These are phyloP conservation scores for Melanitta fusca DNA, from an alignment of 2,797 vertebrate species.

Conservation along the genomic window DNA sequence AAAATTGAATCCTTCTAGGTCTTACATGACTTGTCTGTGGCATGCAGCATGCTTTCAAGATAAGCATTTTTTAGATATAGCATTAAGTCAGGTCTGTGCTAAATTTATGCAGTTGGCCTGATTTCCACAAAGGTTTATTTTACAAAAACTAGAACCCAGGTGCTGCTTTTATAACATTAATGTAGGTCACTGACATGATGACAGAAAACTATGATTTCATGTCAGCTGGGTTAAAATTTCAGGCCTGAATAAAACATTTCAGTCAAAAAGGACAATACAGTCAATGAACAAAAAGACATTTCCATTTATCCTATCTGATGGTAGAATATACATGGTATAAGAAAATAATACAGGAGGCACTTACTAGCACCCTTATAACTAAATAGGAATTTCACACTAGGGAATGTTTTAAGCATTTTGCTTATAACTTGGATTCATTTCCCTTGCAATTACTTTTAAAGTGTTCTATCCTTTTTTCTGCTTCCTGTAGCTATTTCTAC, in stretches of 20 bases:
- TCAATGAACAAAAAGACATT: constrained; percentile 45
- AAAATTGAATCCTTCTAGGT: background rate
- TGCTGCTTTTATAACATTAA: constrained; percentile 40
- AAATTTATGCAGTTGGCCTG: constrained; percentile 42
- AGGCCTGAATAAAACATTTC: constrained; percentile 54
- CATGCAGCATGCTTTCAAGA: background rate
- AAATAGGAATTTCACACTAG: constrained; percentile 2
- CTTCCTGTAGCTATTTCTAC: background rate
- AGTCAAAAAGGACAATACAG: constrained; percentile 40
- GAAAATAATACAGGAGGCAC: constrained; percentile 1
- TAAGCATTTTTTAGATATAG: background rate
- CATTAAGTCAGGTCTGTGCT: background rate
- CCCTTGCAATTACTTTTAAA: constrained; percentile 40
- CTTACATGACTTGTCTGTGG: background rate
- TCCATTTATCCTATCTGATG: constrained; percentile 52
- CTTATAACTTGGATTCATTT: constrained; percentile 7
- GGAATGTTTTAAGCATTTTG: constrained; percentile 33
- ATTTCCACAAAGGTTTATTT: constrained; percentile 46
- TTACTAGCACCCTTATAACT: constrained; percentile 1
- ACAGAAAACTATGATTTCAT: constrained; percentile 52
- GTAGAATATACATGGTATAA: background rate
- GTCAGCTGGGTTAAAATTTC: constrained; percentile 54
- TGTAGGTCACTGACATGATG: constrained; percentile 53
- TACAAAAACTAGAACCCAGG: constrained; percentile 27
- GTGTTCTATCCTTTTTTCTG: background rate